Percentiles rank a stretch among this genome's conserved stretches.
Evolutionary conservation across 2,888 invertebrate genomes (phyloP).

Genomic region (Latheticus oryzae): DNA sequence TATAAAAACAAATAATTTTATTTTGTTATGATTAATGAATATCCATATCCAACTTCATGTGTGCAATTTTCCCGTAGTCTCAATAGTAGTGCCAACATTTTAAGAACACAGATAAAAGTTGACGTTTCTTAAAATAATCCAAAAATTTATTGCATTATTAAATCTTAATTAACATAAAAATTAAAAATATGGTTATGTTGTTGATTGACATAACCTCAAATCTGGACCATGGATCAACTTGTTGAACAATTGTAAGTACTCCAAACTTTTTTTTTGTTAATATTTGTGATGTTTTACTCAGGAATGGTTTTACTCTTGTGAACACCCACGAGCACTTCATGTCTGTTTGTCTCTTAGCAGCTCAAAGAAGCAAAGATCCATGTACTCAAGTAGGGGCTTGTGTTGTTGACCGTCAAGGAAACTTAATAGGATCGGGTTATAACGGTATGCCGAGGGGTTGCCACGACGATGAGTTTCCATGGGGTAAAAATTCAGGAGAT

Average conservation of each 20-base stretch:
- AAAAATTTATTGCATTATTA: too few species aligned
- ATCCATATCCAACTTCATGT: too few species aligned
- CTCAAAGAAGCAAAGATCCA: slow-evolving; percentile 88
- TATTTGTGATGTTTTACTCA: too few species aligned
- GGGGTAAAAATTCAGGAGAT: slow-evolving; percentile 77
- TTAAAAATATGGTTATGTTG: too few species aligned
- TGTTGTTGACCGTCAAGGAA: slow-evolving; percentile 79
- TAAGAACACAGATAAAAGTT: too few species aligned
- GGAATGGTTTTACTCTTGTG: too few species aligned
- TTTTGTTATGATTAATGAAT: too few species aligned
- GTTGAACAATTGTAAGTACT: background rate
- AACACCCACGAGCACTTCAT: slow-evolving; percentile 87
- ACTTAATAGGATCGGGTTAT: slow-evolving; percentile 94
- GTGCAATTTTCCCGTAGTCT: too few species aligned
- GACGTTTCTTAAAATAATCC: too few species aligned
- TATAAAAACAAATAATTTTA: too few species aligned
- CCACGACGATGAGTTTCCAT: slow-evolving; percentile 88
- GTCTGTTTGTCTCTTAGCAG: slow-evolving; percentile 90
- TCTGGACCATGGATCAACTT: background rate
- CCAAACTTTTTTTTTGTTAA: background rate
- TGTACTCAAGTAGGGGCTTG: slow-evolving; percentile 35
- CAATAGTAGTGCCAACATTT: too few species aligned
- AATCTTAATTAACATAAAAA: too few species aligned
- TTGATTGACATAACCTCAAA: background rate
- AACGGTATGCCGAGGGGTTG: slow-evolving; percentile 97